Conservation (phyloP, 1,140 invertebrate species). For the Kradibia gibbosae region DNA sequence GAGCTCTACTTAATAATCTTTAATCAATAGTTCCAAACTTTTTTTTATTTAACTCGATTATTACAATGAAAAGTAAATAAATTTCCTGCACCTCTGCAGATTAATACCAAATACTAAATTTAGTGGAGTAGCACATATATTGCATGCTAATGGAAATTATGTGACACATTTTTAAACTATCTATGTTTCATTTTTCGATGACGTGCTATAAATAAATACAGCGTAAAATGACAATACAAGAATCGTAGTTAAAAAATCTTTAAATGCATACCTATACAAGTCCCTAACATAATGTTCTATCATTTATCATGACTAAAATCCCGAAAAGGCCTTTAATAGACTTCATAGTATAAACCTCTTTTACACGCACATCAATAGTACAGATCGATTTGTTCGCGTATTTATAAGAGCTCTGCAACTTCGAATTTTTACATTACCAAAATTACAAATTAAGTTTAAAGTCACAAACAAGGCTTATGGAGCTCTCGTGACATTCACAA, state of each 20-base stretch:
- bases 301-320: conserved; percentile 43
- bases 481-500: background rate
- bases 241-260: conserved; percentile 15
- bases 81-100: background rate
- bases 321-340: conserved; percentile 42
- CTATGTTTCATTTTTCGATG: background rate
- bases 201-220: background rate
- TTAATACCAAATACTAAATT: too few relatives aligned
- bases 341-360: conserved; percentile 32
- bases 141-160: background rate
- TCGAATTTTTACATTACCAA: conserved; percentile 14
- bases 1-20: too few relatives aligned
- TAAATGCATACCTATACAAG: background rate
- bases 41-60: too few relatives aligned
- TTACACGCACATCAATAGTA: background rate
- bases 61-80: background rate
- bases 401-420: conserved; percentile 45
- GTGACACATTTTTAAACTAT: background rate
- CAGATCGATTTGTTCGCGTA: conserved; percentile 40
- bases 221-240: background rate
- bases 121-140: background rate
- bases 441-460: background rate
- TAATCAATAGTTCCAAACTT: too few relatives aligned
- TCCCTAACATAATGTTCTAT: conserved; percentile 38
- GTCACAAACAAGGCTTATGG: too few relatives aligned